Evolutionary conservation across 2,888 invertebrate genomes (phyloP).

Genomic region (Oligia latruncula): DNA sequence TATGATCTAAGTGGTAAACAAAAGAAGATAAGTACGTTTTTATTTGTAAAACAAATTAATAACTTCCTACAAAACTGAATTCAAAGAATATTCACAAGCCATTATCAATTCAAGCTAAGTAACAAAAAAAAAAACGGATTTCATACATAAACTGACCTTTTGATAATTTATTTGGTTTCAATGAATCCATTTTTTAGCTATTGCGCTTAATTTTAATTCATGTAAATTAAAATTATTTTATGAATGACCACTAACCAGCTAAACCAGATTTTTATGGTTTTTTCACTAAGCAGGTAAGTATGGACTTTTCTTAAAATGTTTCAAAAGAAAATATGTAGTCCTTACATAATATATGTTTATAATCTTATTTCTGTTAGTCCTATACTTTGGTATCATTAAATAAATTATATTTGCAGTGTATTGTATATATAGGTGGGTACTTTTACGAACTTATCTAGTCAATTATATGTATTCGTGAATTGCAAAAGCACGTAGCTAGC

Average conservation of each 20-base stretch:
- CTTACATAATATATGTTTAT: neutral
- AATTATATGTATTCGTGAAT: neutral
- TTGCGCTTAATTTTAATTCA: neutral
- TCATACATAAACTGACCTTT: constrained; percentile 2
- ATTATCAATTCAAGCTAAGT: neutral
- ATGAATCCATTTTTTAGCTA: neutral
- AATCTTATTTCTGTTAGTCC: neutral
- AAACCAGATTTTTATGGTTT: neutral
- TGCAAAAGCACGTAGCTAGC: constrained; percentile 9
- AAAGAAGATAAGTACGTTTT: neutral
- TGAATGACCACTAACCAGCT: neutral
- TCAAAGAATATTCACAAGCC: neutral
- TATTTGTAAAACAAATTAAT: constrained; percentile 1
- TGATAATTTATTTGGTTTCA: neutral
- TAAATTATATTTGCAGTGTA: neutral
- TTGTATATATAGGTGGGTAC: neutral
- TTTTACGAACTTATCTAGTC: neutral
- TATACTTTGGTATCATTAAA: neutral
- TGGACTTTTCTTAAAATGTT: neutral
- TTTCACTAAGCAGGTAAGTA: neutral
- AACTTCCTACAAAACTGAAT: neutral
- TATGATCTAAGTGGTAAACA: neutral
- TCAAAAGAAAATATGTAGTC: neutral
- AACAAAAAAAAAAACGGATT: neutral
- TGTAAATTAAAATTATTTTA: neutral